Percentiles rank a stretch among this genome's conserved stretches.
These are phyloP conservation scores for Perca schrenkii DNA, from an alignment of 2,113 vertebrate genomes.

Conservation along the genomic window DNA sequence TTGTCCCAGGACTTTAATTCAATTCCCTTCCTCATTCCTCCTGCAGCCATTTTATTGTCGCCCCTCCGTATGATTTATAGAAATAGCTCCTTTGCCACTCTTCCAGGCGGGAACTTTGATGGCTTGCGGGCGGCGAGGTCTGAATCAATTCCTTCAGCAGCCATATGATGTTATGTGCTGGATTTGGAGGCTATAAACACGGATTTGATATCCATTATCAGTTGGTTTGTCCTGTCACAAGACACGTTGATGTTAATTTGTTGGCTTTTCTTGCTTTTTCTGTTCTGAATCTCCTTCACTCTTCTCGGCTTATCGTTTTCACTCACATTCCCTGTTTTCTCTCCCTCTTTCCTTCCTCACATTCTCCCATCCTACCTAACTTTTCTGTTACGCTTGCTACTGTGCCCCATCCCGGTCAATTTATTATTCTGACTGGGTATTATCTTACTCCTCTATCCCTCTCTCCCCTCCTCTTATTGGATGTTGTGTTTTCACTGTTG, in stretches of 20 bases:
- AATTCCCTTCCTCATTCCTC: constrained; percentile 56
- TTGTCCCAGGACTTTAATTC: constrained; percentile 62
- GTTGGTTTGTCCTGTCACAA: neutral
- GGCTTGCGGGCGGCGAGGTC: constrained; percentile 32
- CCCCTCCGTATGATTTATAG: constrained; percentile 60
- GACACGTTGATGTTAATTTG: neutral
- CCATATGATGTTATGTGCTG: constrained; percentile 7
- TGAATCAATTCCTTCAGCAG: constrained; percentile 41
- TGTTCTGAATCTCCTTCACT: neutral
- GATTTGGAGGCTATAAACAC: constrained; percentile 19
- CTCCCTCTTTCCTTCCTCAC: neutral
- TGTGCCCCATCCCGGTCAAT: constrained; percentile 4
- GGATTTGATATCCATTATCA: constrained; percentile 14
- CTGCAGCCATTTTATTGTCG: constrained; percentile 55
- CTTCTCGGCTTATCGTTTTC: neutral
- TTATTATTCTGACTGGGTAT: constrained; percentile 35
- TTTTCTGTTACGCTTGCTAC: constrained; percentile 26
- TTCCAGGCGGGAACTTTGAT: constrained; percentile 23
- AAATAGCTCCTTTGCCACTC: constrained; percentile 46
- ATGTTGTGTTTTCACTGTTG: constrained; percentile 54
- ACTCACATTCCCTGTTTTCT: neutral
- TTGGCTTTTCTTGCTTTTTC: neutral
- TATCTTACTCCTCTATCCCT: neutral
- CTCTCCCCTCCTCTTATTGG: constrained; percentile 25
- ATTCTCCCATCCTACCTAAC: neutral